A percentile compares a stretch with the other conserved stretches of the same genome.
Conservation (phyloP, 2,888 invertebrate genomes). For the Prenolepis imparis region DNA sequence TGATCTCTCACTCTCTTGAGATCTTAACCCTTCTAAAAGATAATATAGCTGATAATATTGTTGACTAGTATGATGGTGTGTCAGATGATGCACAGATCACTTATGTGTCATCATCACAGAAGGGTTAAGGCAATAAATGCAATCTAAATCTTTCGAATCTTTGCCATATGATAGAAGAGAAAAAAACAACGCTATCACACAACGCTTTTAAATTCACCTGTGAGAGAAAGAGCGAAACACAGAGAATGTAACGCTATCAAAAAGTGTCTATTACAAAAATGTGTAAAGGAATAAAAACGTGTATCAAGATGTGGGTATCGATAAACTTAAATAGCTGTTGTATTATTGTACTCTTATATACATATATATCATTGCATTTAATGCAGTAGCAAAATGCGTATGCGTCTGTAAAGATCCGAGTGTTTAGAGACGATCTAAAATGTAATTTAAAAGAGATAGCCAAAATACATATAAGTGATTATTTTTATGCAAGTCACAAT, state of each 20-base stretch:
- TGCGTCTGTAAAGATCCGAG: slow-evolving; percentile 79
- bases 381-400: slow-evolving; percentile 75
- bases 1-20: slow-evolving; percentile 28
- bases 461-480: slow-evolving; percentile 70
- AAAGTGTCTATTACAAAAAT: slow-evolving; percentile 63
- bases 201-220: slow-evolving; percentile 32
- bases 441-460: slow-evolving; percentile 73
- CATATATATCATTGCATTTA: slow-evolving; percentile 63
- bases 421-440: slow-evolving; percentile 79
- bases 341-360: slow-evolving; percentile 74
- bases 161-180: not conserved
- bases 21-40: slow-evolving; percentile 45
- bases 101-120: not conserved
- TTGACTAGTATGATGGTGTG: slow-evolving; percentile 16
- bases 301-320: slow-evolving; percentile 77
- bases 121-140: slow-evolving; percentile 41
- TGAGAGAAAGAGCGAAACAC: not conserved
- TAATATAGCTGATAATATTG: slow-evolving; percentile 27
- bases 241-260: slow-evolving; percentile 41
- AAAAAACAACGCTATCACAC: not conserved
- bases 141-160: slow-evolving; percentile 13
- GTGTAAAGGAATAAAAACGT: slow-evolving; percentile 76
- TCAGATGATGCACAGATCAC: slow-evolving; percentile 1
- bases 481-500: slow-evolving; percentile 67
- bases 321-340: slow-evolving; percentile 78